Evolutionary conservation across 2,113 vertebrate genomes (phyloP).

Genomic region (Thoracochromis brauschi): DNA sequence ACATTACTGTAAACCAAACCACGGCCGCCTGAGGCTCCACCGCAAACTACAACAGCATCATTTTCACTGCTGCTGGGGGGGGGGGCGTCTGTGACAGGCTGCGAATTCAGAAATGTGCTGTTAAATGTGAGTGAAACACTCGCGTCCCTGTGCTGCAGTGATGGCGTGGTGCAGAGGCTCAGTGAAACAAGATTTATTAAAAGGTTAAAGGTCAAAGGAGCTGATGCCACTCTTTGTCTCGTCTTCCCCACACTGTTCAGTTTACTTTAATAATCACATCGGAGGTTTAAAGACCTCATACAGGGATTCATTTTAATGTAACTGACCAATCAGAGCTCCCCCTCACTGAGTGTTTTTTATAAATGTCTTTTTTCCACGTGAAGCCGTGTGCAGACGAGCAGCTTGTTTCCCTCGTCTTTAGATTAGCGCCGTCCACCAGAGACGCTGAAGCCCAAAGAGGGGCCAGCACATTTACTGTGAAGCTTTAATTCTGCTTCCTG

Average conservation of each 20-base stretch:
- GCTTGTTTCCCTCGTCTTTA: neutral
- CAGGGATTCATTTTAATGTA: neutral
- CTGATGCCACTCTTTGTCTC: neutral
- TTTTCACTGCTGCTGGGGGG: neutral
- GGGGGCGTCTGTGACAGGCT: neutral
- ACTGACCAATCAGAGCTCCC: neutral
- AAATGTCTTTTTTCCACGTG: neutral
- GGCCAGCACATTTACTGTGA: neutral
- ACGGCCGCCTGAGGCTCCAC: neutral
- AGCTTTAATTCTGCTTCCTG: neutral
- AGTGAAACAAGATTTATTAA: neutral
- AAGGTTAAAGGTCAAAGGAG: neutral
- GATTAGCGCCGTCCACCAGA: neutral
- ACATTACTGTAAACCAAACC: neutral
- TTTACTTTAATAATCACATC: neutral
- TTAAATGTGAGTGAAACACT: neutral
- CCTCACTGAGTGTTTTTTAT: neutral
- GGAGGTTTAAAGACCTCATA: neutral
- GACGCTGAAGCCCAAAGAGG: neutral
- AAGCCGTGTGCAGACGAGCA: neutral
- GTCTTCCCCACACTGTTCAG: neutral
- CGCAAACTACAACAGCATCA: rapidly evolving
- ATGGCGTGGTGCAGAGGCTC: neutral
- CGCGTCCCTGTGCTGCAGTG: neutral
- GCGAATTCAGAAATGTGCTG: neutral